These are phyloP conservation scores for Phaethon lepturus DNA, from an alignment of 2,113 vertebrate genomes.

Conservation along the genomic window DNA sequence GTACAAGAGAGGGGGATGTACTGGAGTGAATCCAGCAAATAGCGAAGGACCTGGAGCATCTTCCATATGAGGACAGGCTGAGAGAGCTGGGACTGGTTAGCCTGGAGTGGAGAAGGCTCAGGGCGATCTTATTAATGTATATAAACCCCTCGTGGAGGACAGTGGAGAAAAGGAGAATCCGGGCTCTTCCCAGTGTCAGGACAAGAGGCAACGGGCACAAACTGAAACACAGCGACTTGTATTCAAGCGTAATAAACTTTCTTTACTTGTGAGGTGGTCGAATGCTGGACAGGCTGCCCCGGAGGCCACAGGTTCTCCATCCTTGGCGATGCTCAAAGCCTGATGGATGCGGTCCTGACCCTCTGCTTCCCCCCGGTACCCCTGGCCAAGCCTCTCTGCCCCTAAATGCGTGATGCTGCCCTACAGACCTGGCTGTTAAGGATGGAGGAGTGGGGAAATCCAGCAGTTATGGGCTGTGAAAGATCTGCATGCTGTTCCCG, in stretches of 20 bases:
- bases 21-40: not conserved
- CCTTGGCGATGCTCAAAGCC: not conserved
- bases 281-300: not conserved
- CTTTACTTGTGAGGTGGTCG: not conserved
- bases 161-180: not conserved
- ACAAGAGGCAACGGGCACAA: not conserved
- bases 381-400: not conserved
- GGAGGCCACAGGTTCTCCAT: not conserved
- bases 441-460: not conserved
- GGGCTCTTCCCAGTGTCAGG: not conserved
- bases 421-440: no score
- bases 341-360: rapidly evolving
- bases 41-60: not conserved
- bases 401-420: rapidly evolving
- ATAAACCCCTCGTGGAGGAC: not conserved
- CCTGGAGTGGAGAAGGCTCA: not conserved
- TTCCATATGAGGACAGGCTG: not conserved
- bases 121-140: not conserved
- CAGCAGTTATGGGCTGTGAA: not conserved
- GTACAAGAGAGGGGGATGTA: not conserved
- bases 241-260: not conserved
- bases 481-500: not conserved
- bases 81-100: no score
- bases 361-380: not conserved
- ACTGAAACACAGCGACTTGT: not conserved